Evolutionary conservation across 35 echinoderm and acorn worm species (phyloP), one percentile per base, ranked within the genome.

Genomic region (Acanthaster planci): DNA sequence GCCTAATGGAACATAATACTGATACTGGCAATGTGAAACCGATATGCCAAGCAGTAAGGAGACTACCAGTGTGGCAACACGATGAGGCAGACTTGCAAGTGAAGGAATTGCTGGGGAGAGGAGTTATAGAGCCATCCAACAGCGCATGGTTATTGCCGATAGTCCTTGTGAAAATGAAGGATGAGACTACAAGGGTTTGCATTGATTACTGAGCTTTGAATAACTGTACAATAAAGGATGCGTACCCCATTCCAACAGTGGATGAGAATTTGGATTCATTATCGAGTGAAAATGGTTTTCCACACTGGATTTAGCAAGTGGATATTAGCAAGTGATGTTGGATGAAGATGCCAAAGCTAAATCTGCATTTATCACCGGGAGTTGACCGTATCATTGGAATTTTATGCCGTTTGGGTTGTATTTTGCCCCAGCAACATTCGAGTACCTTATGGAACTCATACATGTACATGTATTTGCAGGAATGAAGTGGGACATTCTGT

Each of bases 271-370:
- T 90, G 15, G 77, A 90, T 51, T 51, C 80, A 18, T 77, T 90
- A 18, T 80, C 55, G 30, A 38, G 54, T 58, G 80, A 19, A 54
- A 51, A 90, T 76, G 38, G 23, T 84, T 90, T 47, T 67, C 80
- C 14, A 90, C 87, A 3, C 52, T 89, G 0, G 87, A 84, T 29
- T 67, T 89, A 31, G 30, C 59, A 30, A 39, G 27, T 15, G 80
- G 88, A 0, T 90, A 90, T 51, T 90, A 60, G 88, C 88, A 90
- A 37, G 79, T 84, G 5, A 67, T 54, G 35, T 37, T 90, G 12
- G 40, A 68, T 9, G 27, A 35, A 82, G 38, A 51, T 31, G 88
- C 84, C 16, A 58, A 68, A 37, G 51, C 23, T 39, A 87, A 87
- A 54, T 77, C 85, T 5, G 85, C 85, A 2, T 87, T 87, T 78